phyloP scores from a whole-genome alignment of 2,113 vertebrate genomes.

The Gallinago media region DNA sequence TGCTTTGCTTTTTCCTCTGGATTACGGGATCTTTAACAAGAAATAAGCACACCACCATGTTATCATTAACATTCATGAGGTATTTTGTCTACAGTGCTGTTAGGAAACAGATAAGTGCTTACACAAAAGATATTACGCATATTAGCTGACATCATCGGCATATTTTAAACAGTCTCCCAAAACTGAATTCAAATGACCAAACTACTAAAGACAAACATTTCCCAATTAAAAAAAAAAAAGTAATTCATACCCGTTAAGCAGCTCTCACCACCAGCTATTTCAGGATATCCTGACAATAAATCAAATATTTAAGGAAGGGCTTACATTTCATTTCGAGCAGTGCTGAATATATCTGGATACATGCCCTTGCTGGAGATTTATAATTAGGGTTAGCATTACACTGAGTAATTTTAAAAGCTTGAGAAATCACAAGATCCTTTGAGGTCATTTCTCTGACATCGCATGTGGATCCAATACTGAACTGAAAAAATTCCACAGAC shows the following conservation, averaged over 20 bases:
- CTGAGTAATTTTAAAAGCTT: slow-evolving; percentile 2
- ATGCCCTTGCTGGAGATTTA: slow-evolving; percentile 24
- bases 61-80: slow-evolving; percentile 17
- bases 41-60: neutral
- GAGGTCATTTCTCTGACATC: slow-evolving; percentile 16
- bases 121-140: neutral
- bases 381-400: slow-evolving; percentile 19
- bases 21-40: neutral
- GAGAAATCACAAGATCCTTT: slow-evolving; percentile 25
- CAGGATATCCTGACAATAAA: slow-evolving; percentile 37
- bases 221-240: neutral
- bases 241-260: neutral
- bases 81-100: slow-evolving; percentile 18
- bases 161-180: neutral
- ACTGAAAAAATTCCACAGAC: slow-evolving; percentile 12
- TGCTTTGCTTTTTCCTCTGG: neutral
- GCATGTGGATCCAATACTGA: neutral
- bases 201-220: slow-evolving; percentile 5
- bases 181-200: neutral
- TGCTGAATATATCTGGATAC: neutral
- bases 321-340: slow-evolving; percentile 12
- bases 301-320: slow-evolving; percentile 18
- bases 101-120: slow-evolving; percentile 15
- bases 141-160: neutral
- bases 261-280: slow-evolving; percentile 18